Evolutionary conservation across 2,113 vertebrate genomes (phyloP).

Genomic region (Nestor notabilis): DNA sequence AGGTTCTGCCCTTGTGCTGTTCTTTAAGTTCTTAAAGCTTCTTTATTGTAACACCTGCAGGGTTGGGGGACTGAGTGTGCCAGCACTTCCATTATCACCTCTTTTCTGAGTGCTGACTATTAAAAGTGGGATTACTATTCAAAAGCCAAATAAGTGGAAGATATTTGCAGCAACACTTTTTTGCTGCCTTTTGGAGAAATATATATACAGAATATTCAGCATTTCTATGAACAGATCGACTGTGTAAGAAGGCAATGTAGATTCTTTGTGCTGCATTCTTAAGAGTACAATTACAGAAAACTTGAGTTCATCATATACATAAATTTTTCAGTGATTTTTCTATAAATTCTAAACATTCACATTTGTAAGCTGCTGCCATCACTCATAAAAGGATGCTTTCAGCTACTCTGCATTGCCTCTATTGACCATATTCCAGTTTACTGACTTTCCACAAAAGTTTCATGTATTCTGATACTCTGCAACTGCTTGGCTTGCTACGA

Average conservation of each 20-base stretch:
- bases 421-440: not conserved
- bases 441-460: not conserved
- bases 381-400: not conserved
- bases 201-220: not conserved
- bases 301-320: not conserved
- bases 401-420: not conserved
- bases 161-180: not conserved
- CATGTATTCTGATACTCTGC: not conserved
- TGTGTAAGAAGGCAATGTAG: not conserved
- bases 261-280: not conserved
- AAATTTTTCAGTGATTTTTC: not conserved
- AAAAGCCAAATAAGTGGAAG: not conserved
- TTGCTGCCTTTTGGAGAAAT: not conserved
- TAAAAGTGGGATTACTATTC: not conserved
- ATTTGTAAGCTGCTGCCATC: not conserved
- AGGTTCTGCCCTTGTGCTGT: conserved; percentile 45
- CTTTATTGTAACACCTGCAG: conserved; percentile 46
- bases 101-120: not conserved
- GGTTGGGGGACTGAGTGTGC: not conserved
- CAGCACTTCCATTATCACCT: not conserved
- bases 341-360: not conserved
- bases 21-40: conserved; percentile 27
- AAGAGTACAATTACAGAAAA: not conserved
- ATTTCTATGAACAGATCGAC: not conserved
- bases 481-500: not conserved